These are phyloP conservation scores for Sycophila texana DNA, from an alignment of 2,888 invertebrate genomes.

Conservation along the genomic window DNA sequence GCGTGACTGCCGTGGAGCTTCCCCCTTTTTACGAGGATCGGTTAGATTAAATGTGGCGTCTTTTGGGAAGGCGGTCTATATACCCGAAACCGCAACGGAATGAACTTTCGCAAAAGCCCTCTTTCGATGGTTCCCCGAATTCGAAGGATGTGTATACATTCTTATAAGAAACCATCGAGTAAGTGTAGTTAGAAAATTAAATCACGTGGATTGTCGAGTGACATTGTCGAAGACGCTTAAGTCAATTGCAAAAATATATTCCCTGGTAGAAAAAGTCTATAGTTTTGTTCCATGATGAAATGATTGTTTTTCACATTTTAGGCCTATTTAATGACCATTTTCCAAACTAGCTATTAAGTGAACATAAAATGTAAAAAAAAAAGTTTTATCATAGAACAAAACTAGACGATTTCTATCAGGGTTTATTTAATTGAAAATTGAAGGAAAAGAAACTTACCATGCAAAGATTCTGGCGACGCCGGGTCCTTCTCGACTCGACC, in stretches of 20 bases:
- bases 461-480: conserved; percentile 80
- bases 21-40: conserved; percentile 6
- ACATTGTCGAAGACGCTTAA: too few species aligned
- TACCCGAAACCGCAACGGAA: not conserved
- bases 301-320: too few species aligned
- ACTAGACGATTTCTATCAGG: too few species aligned
- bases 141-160: not conserved
- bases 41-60: conserved; percentile 37
- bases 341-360: too few species aligned
- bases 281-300: too few species aligned
- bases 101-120: conserved; percentile 28
- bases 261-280: too few species aligned
- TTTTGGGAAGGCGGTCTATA: not conserved
- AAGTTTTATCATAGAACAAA: too few species aligned
- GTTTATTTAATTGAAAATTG: not conserved
- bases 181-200: not conserved
- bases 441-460: conserved; percentile 65
- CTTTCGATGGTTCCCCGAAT: conserved; percentile 18
- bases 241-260: not conserved
- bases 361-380: too few species aligned
- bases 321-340: too few species aligned
- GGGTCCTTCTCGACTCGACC: conserved; percentile 86
- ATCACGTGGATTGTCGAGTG: too few species aligned
- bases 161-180: not conserved
- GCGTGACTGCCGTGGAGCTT: not conserved